Percentiles rank a stretch among this genome's conserved stretches.
Evolutionary conservation across 2,888 invertebrate species (phyloP).

Genomic region (Diaperis boleti): DNA sequence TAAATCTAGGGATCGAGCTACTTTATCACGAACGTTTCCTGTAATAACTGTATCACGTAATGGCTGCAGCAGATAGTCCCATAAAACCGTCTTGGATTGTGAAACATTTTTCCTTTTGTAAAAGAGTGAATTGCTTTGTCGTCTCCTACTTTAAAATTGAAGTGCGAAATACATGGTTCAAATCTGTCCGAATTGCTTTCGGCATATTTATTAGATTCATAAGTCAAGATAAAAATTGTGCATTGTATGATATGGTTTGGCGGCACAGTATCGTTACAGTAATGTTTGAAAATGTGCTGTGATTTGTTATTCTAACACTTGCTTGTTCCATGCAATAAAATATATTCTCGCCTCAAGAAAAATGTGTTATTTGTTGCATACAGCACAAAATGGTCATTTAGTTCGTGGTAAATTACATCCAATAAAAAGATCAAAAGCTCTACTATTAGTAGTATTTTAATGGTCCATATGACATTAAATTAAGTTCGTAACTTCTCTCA

Average conservation of each 20-base stretch:
- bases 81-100: conserved; percentile 1
- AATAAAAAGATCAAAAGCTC: neutral
- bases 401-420: too few relatives aligned
- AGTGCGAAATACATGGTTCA: too few relatives aligned
- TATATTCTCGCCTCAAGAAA: too few relatives aligned
- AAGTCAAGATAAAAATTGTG: neutral
- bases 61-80: conserved; percentile 6
- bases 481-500: neutral
- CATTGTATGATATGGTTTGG: too few relatives aligned
- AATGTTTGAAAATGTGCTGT: neutral
- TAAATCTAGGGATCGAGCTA: neutral
- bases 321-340: too few relatives aligned
- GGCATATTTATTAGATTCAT: too few relatives aligned
- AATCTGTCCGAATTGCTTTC: too few relatives aligned
- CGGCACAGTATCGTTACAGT: neutral
- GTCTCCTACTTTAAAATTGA: neutral
- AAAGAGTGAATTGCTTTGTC: neutral
- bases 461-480: neutral
- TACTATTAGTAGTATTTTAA: neutral
- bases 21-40: neutral
- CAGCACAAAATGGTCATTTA: too few relatives aligned
- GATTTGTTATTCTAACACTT: neutral
- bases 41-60: conserved; percentile 1
- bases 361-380: too few relatives aligned
- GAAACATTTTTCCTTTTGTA: neutral